Evolutionary conservation across 1,140 invertebrate genomes (phyloP), one percentile per base, ranked within the genome.

Genomic region (Drosophila santomea): DNA sequence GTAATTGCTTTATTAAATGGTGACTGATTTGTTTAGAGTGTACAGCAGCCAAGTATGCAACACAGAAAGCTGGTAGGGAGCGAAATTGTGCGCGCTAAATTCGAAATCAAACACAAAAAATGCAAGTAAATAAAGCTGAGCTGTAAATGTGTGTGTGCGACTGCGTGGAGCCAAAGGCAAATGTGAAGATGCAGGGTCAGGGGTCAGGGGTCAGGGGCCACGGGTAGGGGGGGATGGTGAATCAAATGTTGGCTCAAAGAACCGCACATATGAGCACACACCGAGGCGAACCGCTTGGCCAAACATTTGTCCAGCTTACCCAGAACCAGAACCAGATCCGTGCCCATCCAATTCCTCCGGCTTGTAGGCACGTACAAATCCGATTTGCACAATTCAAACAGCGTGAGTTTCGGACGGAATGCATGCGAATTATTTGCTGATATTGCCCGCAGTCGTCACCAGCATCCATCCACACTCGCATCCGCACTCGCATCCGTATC

Each of bases 311-410:
- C 71, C 79, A 80, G 54, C 23, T 82, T 54, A 50, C 67, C 45
- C 8, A 32, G 32, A 28, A 6, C 7, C 28, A 28, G 20, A 20
- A 20, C 20, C 28, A 8, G 6, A 32, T 32, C 32, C 54, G 55
- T 25, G 11, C 17, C 43, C 44, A 15, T 47, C 61, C 17, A 3
- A 17, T 32, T 35, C 55, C 35, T 35, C 12, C 36, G 12, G 69
- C 52, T 41, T 52, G 43, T 54, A 67, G 74, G 68, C 83, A 88
- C 83, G 83, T 88, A 89, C 76, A 89, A 89, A 89, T 88, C 76
- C 84, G 83, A 89, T 88, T 88, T 84, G 57, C 83, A 74, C 84
- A 89, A 89, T 89, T 80, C 84, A 88, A 88, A 88, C 88, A 88
- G 66, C 80, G 68, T 69, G 56, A 41, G 79, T 88, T 88, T 83